A percentile compares a stretch with the other conserved stretches of the same genome.
phyloP scores from a whole-genome alignment of 2,797 vertebrate species.

The Emys orbicularis region DNA sequence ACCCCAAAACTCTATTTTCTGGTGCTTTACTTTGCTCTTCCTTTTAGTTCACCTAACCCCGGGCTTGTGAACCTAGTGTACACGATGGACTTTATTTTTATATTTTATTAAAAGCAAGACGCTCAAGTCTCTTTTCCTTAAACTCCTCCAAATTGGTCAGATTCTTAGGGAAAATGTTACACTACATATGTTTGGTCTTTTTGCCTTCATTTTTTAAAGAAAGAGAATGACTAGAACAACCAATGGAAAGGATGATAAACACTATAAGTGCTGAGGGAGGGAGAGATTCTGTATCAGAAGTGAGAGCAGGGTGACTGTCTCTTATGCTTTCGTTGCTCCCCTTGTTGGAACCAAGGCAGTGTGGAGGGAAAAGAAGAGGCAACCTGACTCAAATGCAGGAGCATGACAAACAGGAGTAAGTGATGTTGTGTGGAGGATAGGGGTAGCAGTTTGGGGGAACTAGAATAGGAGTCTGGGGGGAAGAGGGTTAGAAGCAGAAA shows the following conservation, averaged over 20 bases:
- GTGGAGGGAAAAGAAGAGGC: neutral
- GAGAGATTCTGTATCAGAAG: neutral
- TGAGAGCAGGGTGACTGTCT: neutral
- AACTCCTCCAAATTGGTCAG: neutral
- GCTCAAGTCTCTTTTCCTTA: neutral
- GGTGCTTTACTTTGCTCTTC: neutral
- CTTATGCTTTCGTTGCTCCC: neutral
- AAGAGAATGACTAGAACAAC: neutral
- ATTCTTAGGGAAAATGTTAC: neutral
- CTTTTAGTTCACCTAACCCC: conserved; percentile 10
- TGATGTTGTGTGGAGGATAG: neutral
- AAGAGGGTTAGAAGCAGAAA: too few species aligned
- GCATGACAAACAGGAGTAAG: neutral
- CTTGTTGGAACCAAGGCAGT: neutral
- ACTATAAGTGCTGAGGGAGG: neutral
- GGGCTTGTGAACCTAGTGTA: neutral
- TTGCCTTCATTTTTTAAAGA: neutral
- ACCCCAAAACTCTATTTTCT: neutral
- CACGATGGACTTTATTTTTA: neutral
- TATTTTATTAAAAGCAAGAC: neutral
- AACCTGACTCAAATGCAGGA: neutral
- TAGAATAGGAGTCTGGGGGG: neutral
- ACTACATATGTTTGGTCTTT: neutral
- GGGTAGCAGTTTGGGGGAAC: neutral
- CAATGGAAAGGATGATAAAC: neutral